Conservation (phyloP, 2,888 invertebrate genomes). For the Dasysyrphus albostriatus region DNA sequence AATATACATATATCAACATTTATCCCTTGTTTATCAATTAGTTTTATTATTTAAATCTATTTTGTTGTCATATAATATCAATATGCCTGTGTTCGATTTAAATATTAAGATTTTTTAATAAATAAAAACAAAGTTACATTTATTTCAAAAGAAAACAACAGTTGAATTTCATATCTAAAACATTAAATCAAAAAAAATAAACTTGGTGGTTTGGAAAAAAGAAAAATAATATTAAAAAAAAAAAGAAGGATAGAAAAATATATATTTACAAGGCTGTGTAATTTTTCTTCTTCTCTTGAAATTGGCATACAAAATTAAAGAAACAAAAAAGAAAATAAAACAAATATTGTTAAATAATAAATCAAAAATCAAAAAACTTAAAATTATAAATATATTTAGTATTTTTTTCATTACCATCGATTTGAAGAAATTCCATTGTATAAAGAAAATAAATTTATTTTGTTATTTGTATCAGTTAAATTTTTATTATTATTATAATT, state of each 20-base stretch:
- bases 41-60: slow-evolving; percentile 50
- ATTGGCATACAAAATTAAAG: slow-evolving; percentile 26
- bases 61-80: slow-evolving; percentile 54
- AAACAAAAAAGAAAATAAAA: not conserved
- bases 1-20: slow-evolving; percentile 26
- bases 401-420: slow-evolving; percentile 63
- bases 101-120: slow-evolving; percentile 35
- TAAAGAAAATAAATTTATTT: slow-evolving; percentile 44
- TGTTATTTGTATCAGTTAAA: slow-evolving; percentile 46
- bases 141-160: slow-evolving; percentile 25
- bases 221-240: slow-evolving; percentile 42
- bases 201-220: slow-evolving; percentile 48
- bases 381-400: not conserved
- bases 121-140: not conserved
- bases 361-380: not conserved
- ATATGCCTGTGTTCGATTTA: slow-evolving; percentile 54
- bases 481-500: slow-evolving; percentile 7
- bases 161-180: slow-evolving; percentile 50
- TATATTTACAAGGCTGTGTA: slow-evolving; percentile 72
- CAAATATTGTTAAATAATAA: slow-evolving; percentile 13
- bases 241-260: slow-evolving; percentile 47
- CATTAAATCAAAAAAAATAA: slow-evolving; percentile 11
- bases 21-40: slow-evolving; percentile 49
- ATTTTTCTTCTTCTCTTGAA: slow-evolving; percentile 69
- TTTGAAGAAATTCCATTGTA: slow-evolving; percentile 71